Evolutionary conservation across 1,140 invertebrate species (phyloP).

Genomic region (Zaprionus kolodkinae): DNA sequence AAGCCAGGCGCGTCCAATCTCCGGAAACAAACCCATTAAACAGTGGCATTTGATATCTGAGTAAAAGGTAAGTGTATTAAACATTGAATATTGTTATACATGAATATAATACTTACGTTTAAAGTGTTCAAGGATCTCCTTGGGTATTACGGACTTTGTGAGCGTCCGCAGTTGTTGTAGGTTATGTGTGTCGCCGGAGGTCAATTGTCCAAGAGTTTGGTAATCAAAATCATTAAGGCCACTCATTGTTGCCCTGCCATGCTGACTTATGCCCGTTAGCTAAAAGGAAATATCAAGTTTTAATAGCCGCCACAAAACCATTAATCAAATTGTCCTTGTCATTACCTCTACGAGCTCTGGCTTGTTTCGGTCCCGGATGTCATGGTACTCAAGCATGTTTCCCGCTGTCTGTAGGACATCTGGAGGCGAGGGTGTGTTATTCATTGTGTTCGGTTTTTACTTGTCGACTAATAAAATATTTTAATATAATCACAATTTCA

Average conservation of each 20-base stretch:
- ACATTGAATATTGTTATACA: not conserved
- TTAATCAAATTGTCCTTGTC: not conserved
- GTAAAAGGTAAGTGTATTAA: conserved; percentile 5
- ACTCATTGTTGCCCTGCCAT: conserved; percentile 86
- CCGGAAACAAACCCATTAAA: conserved; percentile 97
- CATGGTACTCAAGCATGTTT: conserved; percentile 77
- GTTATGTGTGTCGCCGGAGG: conserved; percentile 86
- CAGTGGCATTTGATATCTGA: conserved; percentile 96
- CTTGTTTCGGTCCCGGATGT: conserved; percentile 65
- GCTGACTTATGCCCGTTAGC: conserved; percentile 80
- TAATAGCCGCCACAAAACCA: not conserved
- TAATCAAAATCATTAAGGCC: conserved; percentile 96
- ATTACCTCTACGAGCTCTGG: conserved; percentile 75
- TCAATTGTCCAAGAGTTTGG: conserved; percentile 89
- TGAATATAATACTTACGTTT: conserved; percentile 88
- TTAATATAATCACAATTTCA: conserved; percentile 9
- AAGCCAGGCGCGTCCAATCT: conserved; percentile 97
- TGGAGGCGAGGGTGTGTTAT: conserved; percentile 50
- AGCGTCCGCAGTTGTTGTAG: conserved; percentile 92
- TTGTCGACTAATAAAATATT: conserved; percentile 7
- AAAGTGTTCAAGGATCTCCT: conserved; percentile 97
- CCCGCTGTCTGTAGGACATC: conserved; percentile 71
- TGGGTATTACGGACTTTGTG: conserved; percentile 94
- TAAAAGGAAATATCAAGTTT: conserved; percentile 25
- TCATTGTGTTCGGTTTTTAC: conserved; percentile 34